Evolutionary conservation across 2,113 vertebrate species (phyloP).

Genomic region (Misgurnus anguillicaudatus): DNA sequence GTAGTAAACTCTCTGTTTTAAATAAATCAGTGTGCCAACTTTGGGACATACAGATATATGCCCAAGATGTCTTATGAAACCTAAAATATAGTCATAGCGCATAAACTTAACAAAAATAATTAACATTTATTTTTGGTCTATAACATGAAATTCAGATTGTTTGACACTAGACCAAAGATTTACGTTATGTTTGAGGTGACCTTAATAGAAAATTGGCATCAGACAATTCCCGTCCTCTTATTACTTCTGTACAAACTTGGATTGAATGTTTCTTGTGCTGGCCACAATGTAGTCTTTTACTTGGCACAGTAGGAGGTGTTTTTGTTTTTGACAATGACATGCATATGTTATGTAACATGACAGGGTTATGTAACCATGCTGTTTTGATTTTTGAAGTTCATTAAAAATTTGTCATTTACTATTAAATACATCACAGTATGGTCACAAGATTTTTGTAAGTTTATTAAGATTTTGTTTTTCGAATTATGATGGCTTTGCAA

Average conservation of each 20-base stretch:
- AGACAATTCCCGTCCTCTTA: too few species aligned
- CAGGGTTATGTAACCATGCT: too few species aligned
- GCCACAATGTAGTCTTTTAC: background rate
- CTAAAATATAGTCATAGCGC: background rate
- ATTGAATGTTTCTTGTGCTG: background rate
- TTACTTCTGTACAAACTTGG: too few species aligned
- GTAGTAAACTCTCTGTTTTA: background rate
- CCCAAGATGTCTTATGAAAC: background rate
- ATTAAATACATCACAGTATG: background rate
- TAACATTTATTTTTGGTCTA: background rate
- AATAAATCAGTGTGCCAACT: conserved; percentile 16
- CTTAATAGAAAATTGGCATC: too few species aligned
- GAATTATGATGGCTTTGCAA: background rate
- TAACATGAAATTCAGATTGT: background rate
- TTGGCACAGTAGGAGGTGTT: background rate
- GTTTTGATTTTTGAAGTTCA: too few species aligned
- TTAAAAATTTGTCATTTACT: background rate
- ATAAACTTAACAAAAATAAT: background rate
- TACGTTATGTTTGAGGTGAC: background rate
- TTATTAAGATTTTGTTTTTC: background rate
- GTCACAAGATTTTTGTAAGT: background rate
- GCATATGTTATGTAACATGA: background rate
- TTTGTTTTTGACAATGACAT: background rate
- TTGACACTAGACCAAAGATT: background rate
- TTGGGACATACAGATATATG: background rate